phyloP scores from a whole-genome alignment of 2,888 invertebrate species.

The Serrognathus titanus region DNA sequence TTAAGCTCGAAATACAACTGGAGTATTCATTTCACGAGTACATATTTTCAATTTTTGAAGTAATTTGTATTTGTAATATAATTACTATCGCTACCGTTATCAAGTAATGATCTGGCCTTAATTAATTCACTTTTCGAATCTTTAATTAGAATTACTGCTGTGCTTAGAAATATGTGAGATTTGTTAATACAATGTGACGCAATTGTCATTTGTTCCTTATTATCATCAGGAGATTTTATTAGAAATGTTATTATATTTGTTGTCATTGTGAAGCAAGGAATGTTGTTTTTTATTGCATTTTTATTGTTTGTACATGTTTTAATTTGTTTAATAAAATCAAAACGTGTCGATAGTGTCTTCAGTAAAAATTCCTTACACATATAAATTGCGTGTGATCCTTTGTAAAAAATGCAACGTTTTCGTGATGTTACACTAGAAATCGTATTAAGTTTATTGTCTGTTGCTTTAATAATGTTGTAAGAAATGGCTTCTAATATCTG shows the following conservation, averaged over 20 bases:
- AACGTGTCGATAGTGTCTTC: neutral
- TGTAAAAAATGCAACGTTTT: neutral
- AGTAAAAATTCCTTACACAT: neutral
- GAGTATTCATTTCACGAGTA: too few species aligned
- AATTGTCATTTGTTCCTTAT: neutral
- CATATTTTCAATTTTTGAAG: too few species aligned
- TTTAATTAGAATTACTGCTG: neutral
- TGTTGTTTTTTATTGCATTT: neutral
- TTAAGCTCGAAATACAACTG: too few species aligned
- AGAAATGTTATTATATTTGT: too few species aligned
- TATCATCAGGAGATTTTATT: neutral
- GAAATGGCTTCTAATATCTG: conserved; percentile 3
- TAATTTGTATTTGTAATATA: too few species aligned
- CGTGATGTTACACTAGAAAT: neutral
- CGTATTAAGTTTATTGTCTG: neutral
- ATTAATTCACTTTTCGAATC: neutral
- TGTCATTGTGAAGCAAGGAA: neutral
- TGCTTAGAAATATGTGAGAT: conserved; percentile 4
- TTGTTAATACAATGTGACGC: neutral
- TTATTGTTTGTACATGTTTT: neutral
- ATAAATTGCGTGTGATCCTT: neutral
- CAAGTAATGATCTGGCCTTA: neutral
- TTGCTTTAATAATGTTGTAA: neutral
- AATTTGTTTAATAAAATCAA: neutral
- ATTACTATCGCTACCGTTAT: neutral